Conservation (phyloP, 2,888 invertebrate species). For the Petrolisthes manimaculis region DNA sequence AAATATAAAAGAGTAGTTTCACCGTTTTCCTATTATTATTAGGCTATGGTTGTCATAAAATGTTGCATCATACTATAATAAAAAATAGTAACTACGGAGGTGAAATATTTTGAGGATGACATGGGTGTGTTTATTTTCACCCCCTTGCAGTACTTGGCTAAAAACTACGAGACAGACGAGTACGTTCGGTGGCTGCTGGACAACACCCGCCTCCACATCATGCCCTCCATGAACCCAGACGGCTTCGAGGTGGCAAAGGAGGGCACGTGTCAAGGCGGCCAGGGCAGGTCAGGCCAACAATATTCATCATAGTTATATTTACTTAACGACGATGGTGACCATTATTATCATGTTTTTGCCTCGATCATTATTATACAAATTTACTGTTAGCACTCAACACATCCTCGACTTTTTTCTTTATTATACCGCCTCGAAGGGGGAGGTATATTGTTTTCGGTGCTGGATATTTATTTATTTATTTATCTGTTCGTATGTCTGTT, state of each 20-base stretch:
- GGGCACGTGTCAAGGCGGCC: conserved; percentile 87
- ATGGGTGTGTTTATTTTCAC: too few species aligned
- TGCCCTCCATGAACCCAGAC: conserved; percentile 99
- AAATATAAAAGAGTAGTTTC: too few species aligned
- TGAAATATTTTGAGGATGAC: too few species aligned
- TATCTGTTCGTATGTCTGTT: too few species aligned
- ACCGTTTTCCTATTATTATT: too few species aligned
- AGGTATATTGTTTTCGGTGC: too few species aligned
- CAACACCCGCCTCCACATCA: conserved; percentile 94
- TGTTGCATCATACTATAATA: too few species aligned
- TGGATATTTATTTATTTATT: too few species aligned
- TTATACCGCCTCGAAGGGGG: too few species aligned
- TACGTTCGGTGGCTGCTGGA: conserved; percentile 85
- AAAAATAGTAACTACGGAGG: too few species aligned
- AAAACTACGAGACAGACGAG: conserved; percentile 84
- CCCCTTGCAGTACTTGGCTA: conserved; percentile 80
- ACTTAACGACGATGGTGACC: neutral
- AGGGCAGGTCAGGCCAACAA: conserved; percentile 79
- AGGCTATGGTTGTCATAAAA: too few species aligned
- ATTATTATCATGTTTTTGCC: neutral
- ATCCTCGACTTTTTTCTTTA: neutral
- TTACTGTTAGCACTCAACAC: neutral
- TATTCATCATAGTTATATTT: neutral
- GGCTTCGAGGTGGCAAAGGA: conserved; percentile 94
- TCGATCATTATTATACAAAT: neutral